Conservation (phyloP, 2,797 vertebrate genomes). For the Amblyraja radiata region DNA sequence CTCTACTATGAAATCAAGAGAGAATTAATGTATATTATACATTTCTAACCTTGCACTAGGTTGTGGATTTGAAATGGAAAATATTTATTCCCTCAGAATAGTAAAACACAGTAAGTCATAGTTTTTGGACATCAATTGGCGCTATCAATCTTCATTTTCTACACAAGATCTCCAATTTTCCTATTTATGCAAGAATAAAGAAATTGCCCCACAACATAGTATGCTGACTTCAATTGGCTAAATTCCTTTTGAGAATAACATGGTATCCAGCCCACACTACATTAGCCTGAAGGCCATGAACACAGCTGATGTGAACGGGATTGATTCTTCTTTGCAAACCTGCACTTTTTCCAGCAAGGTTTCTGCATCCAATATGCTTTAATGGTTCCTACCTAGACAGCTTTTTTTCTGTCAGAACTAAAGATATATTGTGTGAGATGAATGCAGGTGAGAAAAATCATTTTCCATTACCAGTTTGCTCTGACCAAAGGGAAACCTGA, state of each 20-base stretch:
- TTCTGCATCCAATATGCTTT: background rate
- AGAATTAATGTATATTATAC: background rate
- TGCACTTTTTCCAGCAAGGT: background rate
- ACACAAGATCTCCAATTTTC: background rate
- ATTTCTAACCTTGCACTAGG: background rate
- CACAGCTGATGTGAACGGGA: background rate
- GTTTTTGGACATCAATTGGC: background rate
- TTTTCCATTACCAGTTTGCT: background rate
- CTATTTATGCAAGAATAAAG: background rate
- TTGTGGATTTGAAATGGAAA: background rate
- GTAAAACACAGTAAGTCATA: background rate
- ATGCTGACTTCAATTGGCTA: background rate
- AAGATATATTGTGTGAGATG: background rate
- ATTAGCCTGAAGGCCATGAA: background rate
- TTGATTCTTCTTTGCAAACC: background rate
- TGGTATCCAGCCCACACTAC: background rate
- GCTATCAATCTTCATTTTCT: background rate
- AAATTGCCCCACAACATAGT: background rate
- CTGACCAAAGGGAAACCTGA: background rate
- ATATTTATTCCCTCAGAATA: background rate
- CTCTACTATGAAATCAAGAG: no score
- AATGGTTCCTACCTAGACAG: background rate
- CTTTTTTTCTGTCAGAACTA: background rate
- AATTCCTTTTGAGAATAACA: background rate
- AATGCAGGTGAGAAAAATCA: background rate